phyloP scores from a whole-genome alignment of 2,888 invertebrate species.

The Drosophila formosana region DNA sequence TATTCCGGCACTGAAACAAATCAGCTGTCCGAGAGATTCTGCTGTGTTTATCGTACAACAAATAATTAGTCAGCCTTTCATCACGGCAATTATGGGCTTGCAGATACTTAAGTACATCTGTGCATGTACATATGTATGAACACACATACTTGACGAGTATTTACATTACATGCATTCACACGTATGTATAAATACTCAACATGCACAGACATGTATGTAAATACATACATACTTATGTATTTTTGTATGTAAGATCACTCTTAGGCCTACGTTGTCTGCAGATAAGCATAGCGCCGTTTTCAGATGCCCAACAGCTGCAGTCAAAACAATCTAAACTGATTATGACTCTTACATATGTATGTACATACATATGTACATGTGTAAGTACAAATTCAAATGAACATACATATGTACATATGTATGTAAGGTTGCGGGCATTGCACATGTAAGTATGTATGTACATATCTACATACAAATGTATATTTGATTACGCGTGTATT shows the following conservation, averaged over 20 bases:
- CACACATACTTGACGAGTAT: no score
- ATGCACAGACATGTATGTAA: neutral
- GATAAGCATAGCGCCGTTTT: constrained; percentile 64
- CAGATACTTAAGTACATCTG: no score
- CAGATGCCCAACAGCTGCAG: constrained; percentile 45
- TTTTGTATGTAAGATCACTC: neutral
- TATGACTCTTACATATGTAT: constrained; percentile 34
- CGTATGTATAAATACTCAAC: neutral
- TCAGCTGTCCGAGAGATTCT: constrained; percentile 37
- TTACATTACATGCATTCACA: neutral
- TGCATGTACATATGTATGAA: no score
- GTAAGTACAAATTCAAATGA: constrained; percentile 20
- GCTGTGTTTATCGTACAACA: constrained; percentile 48
- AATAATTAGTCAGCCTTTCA: constrained; percentile 44
- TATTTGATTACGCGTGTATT: constrained; percentile 25
- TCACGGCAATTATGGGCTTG: constrained; percentile 7
- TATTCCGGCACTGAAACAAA: neutral
- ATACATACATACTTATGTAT: neutral
- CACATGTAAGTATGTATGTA: constrained; percentile 17
- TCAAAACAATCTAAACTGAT: constrained; percentile 73
- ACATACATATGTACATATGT: constrained; percentile 4
- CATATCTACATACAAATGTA: constrained; percentile 26
- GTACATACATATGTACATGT: constrained; percentile 1
- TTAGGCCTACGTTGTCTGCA: constrained; percentile 6
- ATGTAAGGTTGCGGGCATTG: neutral